These are phyloP conservation scores for Listrodromus nycthemerus DNA, from an alignment of 2,888 invertebrate species.

Conservation along the genomic window DNA sequence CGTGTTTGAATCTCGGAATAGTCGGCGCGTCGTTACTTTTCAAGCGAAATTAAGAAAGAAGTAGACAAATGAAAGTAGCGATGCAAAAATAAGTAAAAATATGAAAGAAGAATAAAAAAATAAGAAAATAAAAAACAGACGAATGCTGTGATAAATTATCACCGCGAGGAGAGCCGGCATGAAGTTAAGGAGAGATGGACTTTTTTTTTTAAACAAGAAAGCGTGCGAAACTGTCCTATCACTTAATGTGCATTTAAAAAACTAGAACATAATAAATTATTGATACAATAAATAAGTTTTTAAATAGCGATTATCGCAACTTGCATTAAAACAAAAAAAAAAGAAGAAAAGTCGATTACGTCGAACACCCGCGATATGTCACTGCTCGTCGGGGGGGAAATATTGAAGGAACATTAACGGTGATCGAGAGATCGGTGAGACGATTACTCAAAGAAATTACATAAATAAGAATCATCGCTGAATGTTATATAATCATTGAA, in stretches of 20 bases:
- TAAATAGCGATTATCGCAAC: slow-evolving; percentile 32
- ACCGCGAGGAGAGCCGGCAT: slow-evolving; percentile 59
- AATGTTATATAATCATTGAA: slow-evolving; percentile 37
- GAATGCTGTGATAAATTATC: slow-evolving; percentile 71
- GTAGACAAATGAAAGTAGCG: slow-evolving; percentile 2
- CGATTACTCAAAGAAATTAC: slow-evolving; percentile 6
- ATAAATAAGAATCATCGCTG: slow-evolving; percentile 32
- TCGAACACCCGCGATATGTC: neutral
- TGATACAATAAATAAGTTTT: slow-evolving; percentile 14
- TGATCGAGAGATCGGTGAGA: slow-evolving; percentile 6
- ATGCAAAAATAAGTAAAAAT: slow-evolving; percentile 9
- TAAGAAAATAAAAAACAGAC: slow-evolving; percentile 37
- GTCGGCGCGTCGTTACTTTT: slow-evolving; percentile 51
- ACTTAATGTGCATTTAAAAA: slow-evolving; percentile 75
- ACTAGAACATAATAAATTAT: slow-evolving; percentile 55
- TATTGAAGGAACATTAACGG: neutral
- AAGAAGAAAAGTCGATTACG: slow-evolving; percentile 14
- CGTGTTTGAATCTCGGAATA: slow-evolving; percentile 49
- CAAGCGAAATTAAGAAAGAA: slow-evolving; percentile 28
- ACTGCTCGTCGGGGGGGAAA: slow-evolving; percentile 14
- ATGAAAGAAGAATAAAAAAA: slow-evolving; percentile 14
- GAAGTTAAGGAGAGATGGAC: neutral
- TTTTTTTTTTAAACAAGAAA: neutral
- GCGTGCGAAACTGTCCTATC: slow-evolving; percentile 68
- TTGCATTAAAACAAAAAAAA: slow-evolving; percentile 18